Base-by-base conservation (phyloP, 2,888 invertebrate genomes). In the Lordiphosa fenestrarum region DNA sequence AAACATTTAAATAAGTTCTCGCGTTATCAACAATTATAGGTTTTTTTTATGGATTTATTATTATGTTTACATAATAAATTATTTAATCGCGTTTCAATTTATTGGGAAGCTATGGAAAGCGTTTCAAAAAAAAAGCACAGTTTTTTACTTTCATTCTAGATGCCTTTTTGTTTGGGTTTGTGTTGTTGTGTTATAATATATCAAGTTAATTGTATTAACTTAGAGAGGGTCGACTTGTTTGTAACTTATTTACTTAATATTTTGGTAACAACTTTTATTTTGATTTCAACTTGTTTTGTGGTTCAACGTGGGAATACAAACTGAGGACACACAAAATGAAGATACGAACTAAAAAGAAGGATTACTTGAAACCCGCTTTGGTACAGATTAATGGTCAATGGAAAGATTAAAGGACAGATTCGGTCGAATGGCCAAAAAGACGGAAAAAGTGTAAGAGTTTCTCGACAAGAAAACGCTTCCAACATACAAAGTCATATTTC, bases 131-230 rank as follows among this genome's bases (percentile, higher is more conserved):
- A 84, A 85, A 76, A 25, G 25, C 25, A 25, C 25, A 3, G 6
- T 25, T 25, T 25, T 25, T 25, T 25, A 7, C 25, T 7, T 25
- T 25, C 80, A 63, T 59, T 66, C 64, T 68, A 80, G 73, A 66
- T n/a, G 65, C 46, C 55, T 56, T 60, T 50, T 58, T 56, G 57
- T 50, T 25, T 7, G 25, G 25, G 7, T 7, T 25, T 25, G 25
- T 25, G 7, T 25, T 21, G 52, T 59, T 23, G 55, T 23, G 42
- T 48, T 21, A 3, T 25, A 6, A 25, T 25, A 53, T 51, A 42
- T 64, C 23, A 62, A 73, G 83, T 81, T 71, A 81, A 85, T 84
- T 85, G 19, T 42, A 81, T 84, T 85, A 81, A 81, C 85, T 85
- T 50, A 68, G 66, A 63, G 42, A 59, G 59, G 65, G 80, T 57